A percentile compares a stretch with the other conserved stretches of the same genome.
phyloP scores from a whole-genome alignment of 1,140 invertebrate species.

The Diuraphis noxia region DNA sequence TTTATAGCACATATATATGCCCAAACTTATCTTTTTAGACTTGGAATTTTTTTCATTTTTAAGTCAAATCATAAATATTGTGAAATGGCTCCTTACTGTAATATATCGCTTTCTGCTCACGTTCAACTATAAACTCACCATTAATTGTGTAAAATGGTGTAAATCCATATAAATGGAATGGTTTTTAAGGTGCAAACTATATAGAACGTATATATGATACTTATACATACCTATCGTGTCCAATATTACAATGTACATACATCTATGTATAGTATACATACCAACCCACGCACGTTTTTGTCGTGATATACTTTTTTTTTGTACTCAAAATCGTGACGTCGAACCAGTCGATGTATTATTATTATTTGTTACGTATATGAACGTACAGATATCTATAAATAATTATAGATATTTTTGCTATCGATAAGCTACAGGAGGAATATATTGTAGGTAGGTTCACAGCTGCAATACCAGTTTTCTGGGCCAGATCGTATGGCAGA shows the following conservation, averaged over 20 bases:
- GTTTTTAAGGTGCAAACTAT: background rate
- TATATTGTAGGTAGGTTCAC: background rate
- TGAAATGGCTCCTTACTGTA: background rate
- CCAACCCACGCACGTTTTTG: background rate
- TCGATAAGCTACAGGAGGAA: background rate
- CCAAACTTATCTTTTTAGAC: background rate
- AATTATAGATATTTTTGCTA: background rate
- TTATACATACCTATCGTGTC: too few relatives aligned
- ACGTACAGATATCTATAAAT: background rate
- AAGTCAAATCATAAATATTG: background rate
- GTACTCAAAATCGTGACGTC: conserved; percentile 23
- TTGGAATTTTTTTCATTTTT: background rate
- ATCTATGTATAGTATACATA: background rate
- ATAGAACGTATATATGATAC: background rate
- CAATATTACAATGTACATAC: background rate
- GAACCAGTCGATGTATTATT: background rate
- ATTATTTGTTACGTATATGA: conserved; percentile 13
- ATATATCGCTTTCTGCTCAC: background rate
- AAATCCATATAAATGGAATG: background rate
- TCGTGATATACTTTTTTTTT: conserved; percentile 15
- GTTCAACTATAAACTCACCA: background rate
- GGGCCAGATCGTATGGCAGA: conserved; percentile 22
- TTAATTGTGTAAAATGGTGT: background rate
- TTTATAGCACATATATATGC: background rate
- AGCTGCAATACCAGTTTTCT: conserved; percentile 7